Base-by-base conservation (phyloP, 2,113 vertebrate genomes). In the Atractosteus spatula region DNA sequence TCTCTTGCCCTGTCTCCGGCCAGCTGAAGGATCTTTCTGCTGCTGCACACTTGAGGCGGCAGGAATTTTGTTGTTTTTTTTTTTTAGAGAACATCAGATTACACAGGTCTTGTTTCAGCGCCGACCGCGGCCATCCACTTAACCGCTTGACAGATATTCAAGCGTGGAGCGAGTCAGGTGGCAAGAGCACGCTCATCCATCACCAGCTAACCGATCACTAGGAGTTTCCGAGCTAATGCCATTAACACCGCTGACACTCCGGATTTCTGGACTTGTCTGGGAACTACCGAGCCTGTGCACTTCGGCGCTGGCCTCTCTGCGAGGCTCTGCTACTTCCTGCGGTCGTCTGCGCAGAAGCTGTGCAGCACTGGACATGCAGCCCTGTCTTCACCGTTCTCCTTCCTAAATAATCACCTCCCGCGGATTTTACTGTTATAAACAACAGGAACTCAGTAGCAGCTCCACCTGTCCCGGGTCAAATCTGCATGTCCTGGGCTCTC, bases 31-130 rank as follows among this genome's bases (percentile, higher is more conserved):
- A 8, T 45, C 64, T 8, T 3, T 41, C 29, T 41, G n/a, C 17
- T 29, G 16, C 3, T 47, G 11, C 74, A 79, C 76, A 72, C 83
- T 75, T 72, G 72, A 72, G 83, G 78, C 80, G 62, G 62, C 64
- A 81, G 73, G 82, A 83, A 88, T 68, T 76, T 56, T 73, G 74
- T 80, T 71, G 75, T 74, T 73, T 78, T 82, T 84, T 62, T 81
- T 75, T 78, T 76, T 79, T 91, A 92, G 93, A 90, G 92, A 90
- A 93, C 94, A 95, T 94, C 93, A 93, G 93, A 94, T 94, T 93
- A 94, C 89, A 88, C 86, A 79, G 90, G 89, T 96, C 93, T 91
- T 90, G 92, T 96, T 97, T 95, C 94, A 92, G 84, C 83, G 85
- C 89, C 91, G 93, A 93, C 89, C 93, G 93, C 89, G 86, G 88